Evolutionary conservation across 2,888 invertebrate genomes (phyloP), one percentile per base, ranked within the genome.

Genomic region (Campaea margaritaria): DNA sequence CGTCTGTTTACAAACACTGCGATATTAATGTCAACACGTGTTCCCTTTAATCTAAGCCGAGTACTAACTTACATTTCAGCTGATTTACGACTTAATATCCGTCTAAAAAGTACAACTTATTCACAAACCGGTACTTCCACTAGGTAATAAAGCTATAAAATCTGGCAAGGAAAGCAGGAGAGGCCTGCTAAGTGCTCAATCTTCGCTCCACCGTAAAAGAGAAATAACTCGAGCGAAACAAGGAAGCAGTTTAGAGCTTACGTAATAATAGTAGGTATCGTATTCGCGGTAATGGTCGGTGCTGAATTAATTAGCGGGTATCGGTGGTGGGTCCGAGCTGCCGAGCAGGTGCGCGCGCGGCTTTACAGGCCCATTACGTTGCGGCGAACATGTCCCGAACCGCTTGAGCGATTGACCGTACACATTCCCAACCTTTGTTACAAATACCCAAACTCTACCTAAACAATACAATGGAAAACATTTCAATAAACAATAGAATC

Each of bases 291-390:
- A 87, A 85, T 85, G 78, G 81, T 75, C 76, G 73, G 78, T 78
- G 73, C 76, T 86, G 86, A 89, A 89, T 90, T 90, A 89, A 89
- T 90, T 91, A 87, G 79, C 81, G 79, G 74, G 74, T 79, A 81
- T 79, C 76, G 50, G 79, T 73, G 73, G 69, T 74, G 56, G 56
- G 12, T 49, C 50, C 28, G 58, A 36, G 31, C 49, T 38, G 48
- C 69, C 3, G 72, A 75, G 79, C 89, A 89, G 89, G 88, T 90
- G 89, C 84, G 83, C 74, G 75, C 73, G 74, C 68, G 78, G 81
- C 86, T 87, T 89, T 87, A 87, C 82, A 82, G 76, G 79, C 75
- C 83, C 80, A 87, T 89, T 86, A 87, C 77, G 75, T 69, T 73
- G 72, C 76, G 73, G 69, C 81, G 78, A 81, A 81, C 80, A 79